Evolutionary conservation across 2,797 vertebrate species (phyloP).

Genomic region (Ataeniobius toweri): DNA sequence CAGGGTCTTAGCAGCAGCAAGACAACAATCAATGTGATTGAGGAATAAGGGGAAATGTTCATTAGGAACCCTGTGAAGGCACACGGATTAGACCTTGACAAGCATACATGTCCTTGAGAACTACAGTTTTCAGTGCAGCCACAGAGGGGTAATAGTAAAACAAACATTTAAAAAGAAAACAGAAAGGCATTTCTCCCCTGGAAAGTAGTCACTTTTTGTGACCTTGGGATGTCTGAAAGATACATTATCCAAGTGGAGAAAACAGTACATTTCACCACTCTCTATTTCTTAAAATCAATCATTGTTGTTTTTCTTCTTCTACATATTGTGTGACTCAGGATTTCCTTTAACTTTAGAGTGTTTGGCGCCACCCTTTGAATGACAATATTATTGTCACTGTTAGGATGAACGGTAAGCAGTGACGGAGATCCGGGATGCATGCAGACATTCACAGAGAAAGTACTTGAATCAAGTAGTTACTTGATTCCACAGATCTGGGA

Average conservation of each 20-base stretch:
- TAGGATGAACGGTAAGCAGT: background rate
- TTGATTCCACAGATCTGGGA: too few relatives aligned
- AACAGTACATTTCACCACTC: background rate
- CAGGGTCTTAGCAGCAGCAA: background rate
- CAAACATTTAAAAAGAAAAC: background rate
- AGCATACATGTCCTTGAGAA: background rate
- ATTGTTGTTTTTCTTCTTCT: background rate
- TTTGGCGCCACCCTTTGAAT: background rate
- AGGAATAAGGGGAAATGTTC: background rate
- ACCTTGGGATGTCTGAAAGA: background rate
- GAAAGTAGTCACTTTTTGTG: background rate
- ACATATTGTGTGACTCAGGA: background rate
- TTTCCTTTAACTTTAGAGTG: background rate
- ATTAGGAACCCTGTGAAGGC: background rate
- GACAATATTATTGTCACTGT: background rate
- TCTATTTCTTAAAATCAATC: background rate
- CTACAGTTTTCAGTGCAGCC: background rate
- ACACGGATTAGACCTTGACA: background rate
- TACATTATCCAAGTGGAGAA: background rate
- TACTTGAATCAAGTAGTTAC: too few relatives aligned
- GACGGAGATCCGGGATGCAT: background rate
- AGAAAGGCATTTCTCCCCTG: background rate
- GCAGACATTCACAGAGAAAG: too few relatives aligned
- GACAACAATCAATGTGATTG: background rate
- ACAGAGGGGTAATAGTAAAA: background rate